Conservation (phyloP, 2,888 invertebrate species). For the Drosophila mercatorum region DNA sequence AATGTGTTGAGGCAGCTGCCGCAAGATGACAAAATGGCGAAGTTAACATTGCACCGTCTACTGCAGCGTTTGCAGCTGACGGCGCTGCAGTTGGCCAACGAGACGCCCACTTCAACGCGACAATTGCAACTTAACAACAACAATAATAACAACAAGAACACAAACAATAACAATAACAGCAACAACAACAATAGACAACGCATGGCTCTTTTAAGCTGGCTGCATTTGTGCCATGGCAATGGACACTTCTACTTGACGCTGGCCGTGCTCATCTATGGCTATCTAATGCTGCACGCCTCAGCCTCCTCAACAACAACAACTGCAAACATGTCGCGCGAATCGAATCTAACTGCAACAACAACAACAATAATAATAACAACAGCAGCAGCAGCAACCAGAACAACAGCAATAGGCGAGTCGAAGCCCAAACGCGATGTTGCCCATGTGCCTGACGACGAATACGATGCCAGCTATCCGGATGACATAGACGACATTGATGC, state of each 20-base stretch:
- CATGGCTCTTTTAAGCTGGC: conserved; percentile 59
- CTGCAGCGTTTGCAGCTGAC: conserved; percentile 68
- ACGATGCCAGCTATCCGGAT: conserved; percentile 83
- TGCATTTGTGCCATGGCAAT: conserved; percentile 67
- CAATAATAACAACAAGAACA: conserved; percentile 37
- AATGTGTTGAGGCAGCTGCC: conserved; percentile 57
- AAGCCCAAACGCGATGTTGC: conserved; percentile 80
- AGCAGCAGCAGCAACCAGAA: conserved; percentile 25
- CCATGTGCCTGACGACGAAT: conserved; percentile 83
- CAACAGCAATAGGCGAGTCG: conserved; percentile 30
- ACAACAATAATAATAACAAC: conserved; percentile 29
- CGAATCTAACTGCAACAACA: conserved; percentile 12
- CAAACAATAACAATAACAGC: conserved; percentile 33
- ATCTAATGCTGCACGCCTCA: conserved; percentile 79
- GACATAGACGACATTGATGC: conserved; percentile 83
- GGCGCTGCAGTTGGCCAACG: conserved; percentile 65
- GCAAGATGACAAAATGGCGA: conserved; percentile 74
- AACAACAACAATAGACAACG: conserved; percentile 46
- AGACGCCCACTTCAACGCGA: conserved; percentile 38
- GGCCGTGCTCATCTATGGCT: conserved; percentile 80
- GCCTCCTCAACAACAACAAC: conserved; percentile 39
- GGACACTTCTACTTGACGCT: conserved; percentile 70
- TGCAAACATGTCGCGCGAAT: conserved; percentile 1
- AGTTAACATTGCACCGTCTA: conserved; percentile 73
- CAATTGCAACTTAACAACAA: conserved; percentile 26